Evolutionary conservation across 2,797 vertebrate genomes (phyloP), one percentile per base, ranked within the genome.

Genomic region (Anolis apletophallus): DNA sequence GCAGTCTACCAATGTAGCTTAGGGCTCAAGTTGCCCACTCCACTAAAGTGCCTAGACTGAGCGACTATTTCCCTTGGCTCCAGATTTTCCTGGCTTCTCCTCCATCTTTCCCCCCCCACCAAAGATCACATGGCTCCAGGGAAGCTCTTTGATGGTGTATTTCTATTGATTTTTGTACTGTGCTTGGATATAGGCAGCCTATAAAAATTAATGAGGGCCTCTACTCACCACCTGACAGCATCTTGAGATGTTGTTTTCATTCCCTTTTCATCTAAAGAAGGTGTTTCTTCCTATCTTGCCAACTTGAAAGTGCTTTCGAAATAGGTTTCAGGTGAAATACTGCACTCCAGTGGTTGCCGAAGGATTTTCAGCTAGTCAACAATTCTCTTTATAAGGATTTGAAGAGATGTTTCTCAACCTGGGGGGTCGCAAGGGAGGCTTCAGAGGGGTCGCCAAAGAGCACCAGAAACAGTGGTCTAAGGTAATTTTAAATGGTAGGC

Each of bases 271-370:
- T 19, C 40, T 3, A 7, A 21, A 5, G 23, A 71, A 11, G 13
- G 40, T 46, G 40, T 46, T 46, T 46, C 40, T 46, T 3, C 6
- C 6, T 3, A 46, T 46, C 40, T 46, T 46, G 6, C 40, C 6
- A 6, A 3, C 6, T 6, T 46, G 40, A 46, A 46, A 46, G 40
- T 46, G 40, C 40, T 46, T 46, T 46, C 40, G 6, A 46, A 46
- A 46, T 46, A 46, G 3, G 74, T 80, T 74, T 26, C 32, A 72
- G 57, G 55, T 10, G 75, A 54, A 69, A 74, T 82, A 59, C 83
- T 93, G 89, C 89, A 87, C 85, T 86, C 92, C 91, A 40, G 90
- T 87, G 90, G 68, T 11, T 34, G 7, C 5, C 55, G 16, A 46
- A 72, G 14, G 40, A 23, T 5, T 17, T 11, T 17, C 36, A 40